Evolutionary conservation across 2,888 invertebrate species (phyloP).

Genomic region (Plusia festucae): DNA sequence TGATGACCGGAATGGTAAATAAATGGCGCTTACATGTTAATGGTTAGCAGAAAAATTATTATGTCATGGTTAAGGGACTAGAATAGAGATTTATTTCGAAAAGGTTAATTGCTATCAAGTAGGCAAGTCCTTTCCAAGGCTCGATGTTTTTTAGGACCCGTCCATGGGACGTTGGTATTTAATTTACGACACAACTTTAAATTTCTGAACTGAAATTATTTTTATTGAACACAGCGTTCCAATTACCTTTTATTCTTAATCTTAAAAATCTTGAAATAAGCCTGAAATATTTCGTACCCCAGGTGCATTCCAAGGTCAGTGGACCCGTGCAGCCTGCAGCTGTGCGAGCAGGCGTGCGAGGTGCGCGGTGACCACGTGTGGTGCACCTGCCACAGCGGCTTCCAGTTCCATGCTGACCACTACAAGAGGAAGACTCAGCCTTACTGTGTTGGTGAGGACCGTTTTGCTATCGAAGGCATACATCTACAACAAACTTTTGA

Average conservation of each 20-base stretch:
- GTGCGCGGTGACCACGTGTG: conserved; percentile 90
- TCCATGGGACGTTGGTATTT: too few species aligned
- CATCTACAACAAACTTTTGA: background rate
- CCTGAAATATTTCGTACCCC: conserved; percentile 42
- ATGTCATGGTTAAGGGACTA: background rate
- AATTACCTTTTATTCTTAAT: too few species aligned
- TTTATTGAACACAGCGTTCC: too few species aligned
- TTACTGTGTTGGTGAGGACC: conserved; percentile 88
- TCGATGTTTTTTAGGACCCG: too few species aligned
- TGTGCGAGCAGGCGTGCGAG: conserved; percentile 92
- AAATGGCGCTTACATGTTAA: background rate
- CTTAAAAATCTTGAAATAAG: background rate
- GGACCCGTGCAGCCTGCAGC: conserved; percentile 90
- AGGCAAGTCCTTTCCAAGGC: too few species aligned
- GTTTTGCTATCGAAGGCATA: background rate
- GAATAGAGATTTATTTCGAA: background rate
- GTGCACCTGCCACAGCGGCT: conserved; percentile 91
- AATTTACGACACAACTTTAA: too few species aligned
- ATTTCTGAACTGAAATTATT: too few species aligned
- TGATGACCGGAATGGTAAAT: conserved; percentile 17
- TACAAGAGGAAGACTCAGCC: conserved; percentile 89
- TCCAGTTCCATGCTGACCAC: conserved; percentile 89
- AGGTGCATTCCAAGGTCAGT: conserved; percentile 90
- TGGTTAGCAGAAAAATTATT: background rate
- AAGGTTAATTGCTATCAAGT: background rate